Conservation (phyloP, 2,797 vertebrate genomes). For the Aeoliscus strigatus region DNA sequence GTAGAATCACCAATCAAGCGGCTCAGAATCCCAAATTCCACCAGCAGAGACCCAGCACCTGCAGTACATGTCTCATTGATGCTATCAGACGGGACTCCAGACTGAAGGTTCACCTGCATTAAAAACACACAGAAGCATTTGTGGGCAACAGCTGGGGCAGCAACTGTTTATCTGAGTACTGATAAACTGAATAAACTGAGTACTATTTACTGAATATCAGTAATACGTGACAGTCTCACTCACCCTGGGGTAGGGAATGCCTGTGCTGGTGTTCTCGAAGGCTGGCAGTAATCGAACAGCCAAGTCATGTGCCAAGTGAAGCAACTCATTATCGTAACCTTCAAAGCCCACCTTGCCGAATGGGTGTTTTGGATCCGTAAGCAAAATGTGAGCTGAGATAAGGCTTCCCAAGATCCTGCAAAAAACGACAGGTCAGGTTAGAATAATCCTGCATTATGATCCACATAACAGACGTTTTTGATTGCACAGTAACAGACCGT, state of each 20-base stretch:
- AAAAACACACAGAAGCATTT: background rate
- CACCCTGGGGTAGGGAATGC: conserved; percentile 94
- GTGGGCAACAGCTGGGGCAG: background rate
- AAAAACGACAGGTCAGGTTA: background rate
- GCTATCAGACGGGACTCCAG: conserved; percentile 87
- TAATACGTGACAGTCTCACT: conserved; percentile 18
- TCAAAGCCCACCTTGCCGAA: conserved; percentile 88
- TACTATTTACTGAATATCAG: background rate
- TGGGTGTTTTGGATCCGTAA: conserved; percentile 90
- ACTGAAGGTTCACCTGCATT: conserved; percentile 91
- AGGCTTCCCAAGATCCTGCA: conserved; percentile 91
- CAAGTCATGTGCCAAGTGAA: conserved; percentile 93
- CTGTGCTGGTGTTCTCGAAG: conserved; percentile 96
- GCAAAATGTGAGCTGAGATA: conserved; percentile 94
- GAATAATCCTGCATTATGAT: too few relatives aligned
- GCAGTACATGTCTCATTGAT: conserved; percentile 95
- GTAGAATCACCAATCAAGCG: conserved; percentile 93
- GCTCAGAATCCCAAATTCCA: conserved; percentile 97
- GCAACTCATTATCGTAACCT: conserved; percentile 89
- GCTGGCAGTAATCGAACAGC: conserved; percentile 93
- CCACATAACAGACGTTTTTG: too few relatives aligned
- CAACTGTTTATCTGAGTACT: too few relatives aligned
- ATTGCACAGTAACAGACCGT: too few relatives aligned
- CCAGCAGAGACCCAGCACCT: conserved; percentile 90
- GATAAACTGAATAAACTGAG: background rate